phyloP scores from a whole-genome alignment of 2,797 vertebrate species.

The Leucoraja ocellata region DNA sequence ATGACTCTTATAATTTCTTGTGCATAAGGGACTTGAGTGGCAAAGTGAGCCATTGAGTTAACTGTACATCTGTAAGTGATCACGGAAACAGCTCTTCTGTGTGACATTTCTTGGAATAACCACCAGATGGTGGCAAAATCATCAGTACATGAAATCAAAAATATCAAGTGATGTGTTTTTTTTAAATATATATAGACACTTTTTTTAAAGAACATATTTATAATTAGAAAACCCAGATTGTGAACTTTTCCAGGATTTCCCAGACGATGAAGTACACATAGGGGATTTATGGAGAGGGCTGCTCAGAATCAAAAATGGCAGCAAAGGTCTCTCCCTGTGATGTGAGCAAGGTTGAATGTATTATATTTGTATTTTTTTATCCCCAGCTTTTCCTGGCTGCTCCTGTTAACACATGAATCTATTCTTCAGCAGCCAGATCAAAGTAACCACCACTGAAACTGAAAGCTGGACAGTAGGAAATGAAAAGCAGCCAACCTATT shows the following conservation, averaged over 20 bases:
- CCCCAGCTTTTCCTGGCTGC: neutral
- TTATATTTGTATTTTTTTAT: constrained; percentile 13
- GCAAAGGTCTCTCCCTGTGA: neutral
- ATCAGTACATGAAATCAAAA: neutral
- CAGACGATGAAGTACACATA: neutral
- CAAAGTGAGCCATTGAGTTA: neutral
- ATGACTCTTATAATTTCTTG: neutral
- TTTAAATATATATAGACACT: neutral
- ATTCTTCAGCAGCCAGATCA: constrained; percentile 25
- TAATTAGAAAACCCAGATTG: constrained; percentile 9
- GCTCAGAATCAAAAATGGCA: neutral
- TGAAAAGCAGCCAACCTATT: neutral
- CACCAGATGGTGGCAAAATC: constrained; percentile 62
- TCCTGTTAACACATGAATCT: neutral
- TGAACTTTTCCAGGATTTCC: constrained; percentile 10
- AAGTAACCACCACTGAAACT: constrained; percentile 6
- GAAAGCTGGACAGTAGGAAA: constrained; percentile 14
- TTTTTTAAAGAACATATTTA: neutral
- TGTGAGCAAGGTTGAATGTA: constrained; percentile 21
- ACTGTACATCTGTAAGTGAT: neutral
- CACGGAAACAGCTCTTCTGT: neutral
- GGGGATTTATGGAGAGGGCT: neutral
- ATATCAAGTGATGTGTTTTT: neutral
- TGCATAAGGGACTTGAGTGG: neutral
- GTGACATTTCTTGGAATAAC: constrained; percentile 53